A percentile compares a stretch with the other conserved stretches of the same genome.
These are phyloP conservation scores for Tapirus indicus DNA, from an alignment of 2,797 vertebrate species.

Conservation along the genomic window DNA sequence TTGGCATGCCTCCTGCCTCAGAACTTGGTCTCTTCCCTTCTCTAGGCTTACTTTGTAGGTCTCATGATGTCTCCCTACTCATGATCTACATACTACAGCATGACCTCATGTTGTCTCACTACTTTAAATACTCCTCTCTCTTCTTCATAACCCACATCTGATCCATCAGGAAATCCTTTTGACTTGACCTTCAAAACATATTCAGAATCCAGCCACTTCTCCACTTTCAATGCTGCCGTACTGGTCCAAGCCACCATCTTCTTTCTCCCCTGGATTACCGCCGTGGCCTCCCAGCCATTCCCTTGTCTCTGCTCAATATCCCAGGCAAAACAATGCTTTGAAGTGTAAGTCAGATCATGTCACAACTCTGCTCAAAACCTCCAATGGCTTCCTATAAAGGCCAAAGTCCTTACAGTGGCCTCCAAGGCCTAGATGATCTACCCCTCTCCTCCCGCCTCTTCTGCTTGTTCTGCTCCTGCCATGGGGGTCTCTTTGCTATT, in stretches of 20 bases:
- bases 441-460: accelerated
- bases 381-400: not conserved
- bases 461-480: not conserved
- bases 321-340: not conserved
- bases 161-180: not conserved
- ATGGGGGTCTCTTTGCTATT: not conserved
- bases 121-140: not conserved
- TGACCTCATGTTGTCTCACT: not conserved
- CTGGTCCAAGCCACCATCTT: not conserved
- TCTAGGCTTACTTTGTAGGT: not conserved
- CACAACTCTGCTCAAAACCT: not conserved
- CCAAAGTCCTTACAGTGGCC: not conserved
- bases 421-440: not conserved
- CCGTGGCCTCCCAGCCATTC: not conserved
- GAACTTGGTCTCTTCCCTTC: not conserved
- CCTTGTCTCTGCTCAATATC: not conserved
- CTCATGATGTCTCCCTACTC: not conserved
- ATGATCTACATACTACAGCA: too few species aligned
- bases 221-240: not conserved
- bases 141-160: not conserved
- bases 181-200: not conserved
- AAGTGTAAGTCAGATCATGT: not conserved
- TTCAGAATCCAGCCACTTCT: not conserved
- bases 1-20: not conserved
- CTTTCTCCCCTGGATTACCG: not conserved